Conservation (phyloP, 2,888 invertebrate species). For the Strigamia transsilvanica region DNA sequence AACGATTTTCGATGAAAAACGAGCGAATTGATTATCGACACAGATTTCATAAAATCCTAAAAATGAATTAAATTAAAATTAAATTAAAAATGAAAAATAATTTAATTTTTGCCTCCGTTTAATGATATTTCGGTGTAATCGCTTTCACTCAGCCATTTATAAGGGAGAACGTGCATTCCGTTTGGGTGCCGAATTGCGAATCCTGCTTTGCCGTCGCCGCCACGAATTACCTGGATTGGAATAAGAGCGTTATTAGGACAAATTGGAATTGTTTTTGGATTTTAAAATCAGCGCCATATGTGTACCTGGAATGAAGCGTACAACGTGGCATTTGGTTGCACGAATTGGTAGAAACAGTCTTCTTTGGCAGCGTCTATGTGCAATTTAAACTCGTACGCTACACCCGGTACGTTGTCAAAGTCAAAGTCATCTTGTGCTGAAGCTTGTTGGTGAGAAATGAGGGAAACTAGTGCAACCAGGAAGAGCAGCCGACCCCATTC, state of each 20-base stretch:
- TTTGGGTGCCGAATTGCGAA: slow-evolving; percentile 87
- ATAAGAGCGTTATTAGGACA: slow-evolving; percentile 41
- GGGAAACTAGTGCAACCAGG: background rate
- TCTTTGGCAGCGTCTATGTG: slow-evolving; percentile 94
- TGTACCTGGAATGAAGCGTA: slow-evolving; percentile 91
- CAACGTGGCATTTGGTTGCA: slow-evolving; percentile 88
- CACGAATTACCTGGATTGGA: slow-evolving; percentile 78
- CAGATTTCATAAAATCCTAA: slow-evolving; percentile 84
- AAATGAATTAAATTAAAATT: slow-evolving; percentile 54
- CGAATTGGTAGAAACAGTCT: slow-evolving; percentile 95
- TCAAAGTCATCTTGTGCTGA: slow-evolving; percentile 43
- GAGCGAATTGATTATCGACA: slow-evolving; percentile 91
- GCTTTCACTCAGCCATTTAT: slow-evolving; percentile 87
- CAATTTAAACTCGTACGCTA: slow-evolving; percentile 95
- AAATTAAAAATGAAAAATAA: background rate
- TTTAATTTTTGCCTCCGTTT: slow-evolving; percentile 71
- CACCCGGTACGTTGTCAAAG: slow-evolving; percentile 72
- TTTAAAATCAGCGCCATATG: slow-evolving; percentile 39
- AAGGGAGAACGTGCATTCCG: slow-evolving; percentile 79
- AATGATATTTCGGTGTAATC: slow-evolving; percentile 87
- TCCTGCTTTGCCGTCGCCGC: slow-evolving; percentile 93
- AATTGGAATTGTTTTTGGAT: background rate
- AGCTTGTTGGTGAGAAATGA: background rate
- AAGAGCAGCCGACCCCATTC: slow-evolving; percentile 20
- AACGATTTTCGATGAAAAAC: slow-evolving; percentile 87